phyloP scores from a whole-genome alignment of 2,888 invertebrate species.

The Troides helena region DNA sequence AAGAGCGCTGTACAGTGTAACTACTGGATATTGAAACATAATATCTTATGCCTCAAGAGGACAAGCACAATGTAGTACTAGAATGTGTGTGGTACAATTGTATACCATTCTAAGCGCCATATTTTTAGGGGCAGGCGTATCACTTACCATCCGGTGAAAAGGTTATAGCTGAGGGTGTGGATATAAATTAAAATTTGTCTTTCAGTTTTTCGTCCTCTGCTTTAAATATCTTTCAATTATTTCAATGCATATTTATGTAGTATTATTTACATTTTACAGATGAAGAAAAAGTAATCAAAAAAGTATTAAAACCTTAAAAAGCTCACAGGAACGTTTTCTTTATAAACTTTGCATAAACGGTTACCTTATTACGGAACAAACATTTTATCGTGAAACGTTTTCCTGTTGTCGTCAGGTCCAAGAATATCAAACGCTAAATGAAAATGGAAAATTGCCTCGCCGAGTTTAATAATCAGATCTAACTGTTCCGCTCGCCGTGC shows the following conservation, averaged over 20 bases:
- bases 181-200: too few relatives aligned
- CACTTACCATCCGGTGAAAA: too few relatives aligned
- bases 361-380: slow-evolving; percentile 20
- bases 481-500: slow-evolving; percentile 4
- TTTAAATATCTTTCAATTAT: too few relatives aligned
- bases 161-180: too few relatives aligned
- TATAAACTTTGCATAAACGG: slow-evolving; percentile 11
- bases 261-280: not conserved
- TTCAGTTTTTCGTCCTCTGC: too few relatives aligned
- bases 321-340: slow-evolving; percentile 2
- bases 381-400: slow-evolving; percentile 23
- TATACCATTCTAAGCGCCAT: too few relatives aligned
- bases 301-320: slow-evolving; percentile 7
- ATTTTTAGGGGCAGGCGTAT: too few relatives aligned
- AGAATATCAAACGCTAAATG: slow-evolving; percentile 22
- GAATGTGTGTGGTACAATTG: too few relatives aligned
- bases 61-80: too few relatives aligned
- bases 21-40: too few relatives aligned
- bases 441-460: slow-evolving; percentile 24
- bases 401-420: slow-evolving; percentile 13
- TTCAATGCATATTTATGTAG: not conserved
- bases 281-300: slow-evolving; percentile 9
- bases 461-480: slow-evolving; percentile 22
- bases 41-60: too few relatives aligned
- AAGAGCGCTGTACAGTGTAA: too few relatives aligned